Conservation (phyloP, 2,797 vertebrate species). For the Carduelis carduelis region DNA sequence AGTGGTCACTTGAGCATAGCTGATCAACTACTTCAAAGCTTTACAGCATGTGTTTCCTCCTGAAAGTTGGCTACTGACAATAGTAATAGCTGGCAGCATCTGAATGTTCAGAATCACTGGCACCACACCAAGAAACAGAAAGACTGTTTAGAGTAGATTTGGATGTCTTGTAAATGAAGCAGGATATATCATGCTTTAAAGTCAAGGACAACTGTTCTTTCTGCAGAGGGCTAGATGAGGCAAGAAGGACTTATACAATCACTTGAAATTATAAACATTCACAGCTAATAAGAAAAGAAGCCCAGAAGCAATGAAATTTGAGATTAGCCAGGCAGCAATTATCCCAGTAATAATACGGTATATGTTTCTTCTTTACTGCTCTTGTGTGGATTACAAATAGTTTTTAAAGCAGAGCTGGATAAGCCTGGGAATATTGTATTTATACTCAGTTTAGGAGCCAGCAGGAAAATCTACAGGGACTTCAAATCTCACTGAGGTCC, state of each 20-base stretch:
- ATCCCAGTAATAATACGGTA: slow-evolving; percentile 53
- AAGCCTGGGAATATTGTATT: slow-evolving; percentile 49
- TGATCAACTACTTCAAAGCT: slow-evolving; percentile 34
- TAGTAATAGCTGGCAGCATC: slow-evolving; percentile 18
- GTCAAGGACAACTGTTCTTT: slow-evolving; percentile 32
- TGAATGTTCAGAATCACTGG: slow-evolving; percentile 41
- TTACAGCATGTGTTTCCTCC: neutral
- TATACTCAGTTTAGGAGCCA: slow-evolving; percentile 39
- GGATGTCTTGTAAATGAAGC: slow-evolving; percentile 15
- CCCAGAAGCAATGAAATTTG: slow-evolving; percentile 49
- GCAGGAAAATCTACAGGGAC: slow-evolving; percentile 38
- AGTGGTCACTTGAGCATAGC: neutral
- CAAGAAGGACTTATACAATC: slow-evolving; percentile 21
- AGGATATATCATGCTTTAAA: slow-evolving; percentile 36
- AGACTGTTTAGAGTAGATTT: slow-evolving; percentile 17
- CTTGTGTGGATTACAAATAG: slow-evolving; percentile 67
- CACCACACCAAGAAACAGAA: slow-evolving; percentile 20
- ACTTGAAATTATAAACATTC: slow-evolving; percentile 45
- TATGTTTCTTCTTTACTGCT: slow-evolving; percentile 67
- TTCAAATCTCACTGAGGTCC: slow-evolving; percentile 8
- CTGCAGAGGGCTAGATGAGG: slow-evolving; percentile 14
- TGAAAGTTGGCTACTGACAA: neutral
- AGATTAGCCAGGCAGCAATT: slow-evolving; percentile 60
- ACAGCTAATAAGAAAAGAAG: slow-evolving; percentile 46
- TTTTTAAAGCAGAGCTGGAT: slow-evolving; percentile 48